These are phyloP conservation scores for Galerucella nymphaeae DNA, from an alignment of 2,888 invertebrate genomes.

Conservation along the genomic window DNA sequence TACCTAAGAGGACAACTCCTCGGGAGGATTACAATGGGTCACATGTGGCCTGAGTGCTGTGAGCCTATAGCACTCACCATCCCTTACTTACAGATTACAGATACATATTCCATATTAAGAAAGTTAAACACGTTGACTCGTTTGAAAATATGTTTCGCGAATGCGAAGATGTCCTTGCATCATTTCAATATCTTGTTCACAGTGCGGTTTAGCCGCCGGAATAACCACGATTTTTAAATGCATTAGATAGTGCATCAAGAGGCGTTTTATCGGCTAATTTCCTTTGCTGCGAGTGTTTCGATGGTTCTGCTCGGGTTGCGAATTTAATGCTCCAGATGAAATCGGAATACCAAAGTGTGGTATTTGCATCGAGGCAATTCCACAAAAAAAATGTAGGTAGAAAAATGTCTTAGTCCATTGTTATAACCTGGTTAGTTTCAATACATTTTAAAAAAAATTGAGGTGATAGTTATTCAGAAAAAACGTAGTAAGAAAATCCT, in stretches of 20 bases:
- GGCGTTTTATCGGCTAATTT: constrained; percentile 12
- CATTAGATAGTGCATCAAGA: background rate
- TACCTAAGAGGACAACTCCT: too few species aligned
- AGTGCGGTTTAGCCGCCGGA: background rate
- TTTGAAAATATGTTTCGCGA: background rate
- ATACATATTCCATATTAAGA: background rate
- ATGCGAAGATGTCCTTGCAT: background rate
- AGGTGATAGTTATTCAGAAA: background rate
- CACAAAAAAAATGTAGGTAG: background rate
- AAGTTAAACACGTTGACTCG: background rate
- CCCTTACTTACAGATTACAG: too few species aligned
- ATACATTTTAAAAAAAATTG: background rate
- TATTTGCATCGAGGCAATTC: constrained; percentile 6
- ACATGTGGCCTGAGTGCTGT: too few species aligned
- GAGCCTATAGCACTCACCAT: too few species aligned
- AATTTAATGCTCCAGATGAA: constrained; percentile 17
- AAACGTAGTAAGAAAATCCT: too few species aligned
- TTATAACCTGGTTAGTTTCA: background rate
- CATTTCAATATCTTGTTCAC: background rate
- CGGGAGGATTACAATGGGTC: too few species aligned
- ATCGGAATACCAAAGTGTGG: constrained; percentile 4
- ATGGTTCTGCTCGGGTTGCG: constrained; percentile 14
- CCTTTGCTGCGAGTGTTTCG: constrained; percentile 10
- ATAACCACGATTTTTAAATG: background rate
- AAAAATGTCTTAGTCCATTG: background rate